Evolutionary conservation across 2,113 vertebrate species (phyloP).

Genomic region (Atrichornis clamosus): DNA sequence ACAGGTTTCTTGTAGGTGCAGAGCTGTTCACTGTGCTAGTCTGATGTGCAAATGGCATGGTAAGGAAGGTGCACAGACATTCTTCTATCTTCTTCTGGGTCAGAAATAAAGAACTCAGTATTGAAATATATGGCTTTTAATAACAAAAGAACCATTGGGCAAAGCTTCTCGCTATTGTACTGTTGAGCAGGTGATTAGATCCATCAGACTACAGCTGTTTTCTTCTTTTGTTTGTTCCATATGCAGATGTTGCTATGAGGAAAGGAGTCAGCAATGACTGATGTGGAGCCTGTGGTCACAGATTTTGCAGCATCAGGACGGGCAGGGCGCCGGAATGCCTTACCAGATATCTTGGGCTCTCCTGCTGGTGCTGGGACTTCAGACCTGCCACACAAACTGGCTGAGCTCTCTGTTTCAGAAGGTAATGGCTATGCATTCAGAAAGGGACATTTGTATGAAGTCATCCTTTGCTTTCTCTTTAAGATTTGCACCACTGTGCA

Average conservation of each 20-base stretch:
- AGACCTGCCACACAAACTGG: conserved; percentile 79
- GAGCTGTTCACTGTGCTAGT: not conserved
- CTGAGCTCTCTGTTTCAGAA: conserved; percentile 76
- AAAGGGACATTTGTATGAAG: not conserved
- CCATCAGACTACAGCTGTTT: not conserved
- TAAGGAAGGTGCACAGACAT: not conserved
- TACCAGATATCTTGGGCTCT: conserved; percentile 83
- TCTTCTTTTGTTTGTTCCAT: not conserved
- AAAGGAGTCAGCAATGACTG: conserved; percentile 82
- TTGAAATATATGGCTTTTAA: not conserved
- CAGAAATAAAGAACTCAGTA: not conserved
- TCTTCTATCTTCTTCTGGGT: not conserved
- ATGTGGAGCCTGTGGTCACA: conserved; percentile 83
- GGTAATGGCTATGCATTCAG: conserved; percentile 65
- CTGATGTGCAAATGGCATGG: not conserved
- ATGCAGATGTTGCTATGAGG: conserved; percentile 83
- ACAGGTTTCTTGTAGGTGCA: not conserved
- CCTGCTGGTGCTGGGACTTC: conserved; percentile 66
- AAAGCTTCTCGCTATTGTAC: not conserved
- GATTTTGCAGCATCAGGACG: conserved; percentile 84
- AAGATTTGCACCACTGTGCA: not conserved
- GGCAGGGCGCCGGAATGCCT: conserved; percentile 84
- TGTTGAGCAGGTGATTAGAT: not conserved
- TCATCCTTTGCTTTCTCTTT: not conserved
- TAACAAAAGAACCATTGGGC: not conserved